Conservation (phyloP, 2,888 invertebrate genomes). For the Eurois occulta region DNA sequence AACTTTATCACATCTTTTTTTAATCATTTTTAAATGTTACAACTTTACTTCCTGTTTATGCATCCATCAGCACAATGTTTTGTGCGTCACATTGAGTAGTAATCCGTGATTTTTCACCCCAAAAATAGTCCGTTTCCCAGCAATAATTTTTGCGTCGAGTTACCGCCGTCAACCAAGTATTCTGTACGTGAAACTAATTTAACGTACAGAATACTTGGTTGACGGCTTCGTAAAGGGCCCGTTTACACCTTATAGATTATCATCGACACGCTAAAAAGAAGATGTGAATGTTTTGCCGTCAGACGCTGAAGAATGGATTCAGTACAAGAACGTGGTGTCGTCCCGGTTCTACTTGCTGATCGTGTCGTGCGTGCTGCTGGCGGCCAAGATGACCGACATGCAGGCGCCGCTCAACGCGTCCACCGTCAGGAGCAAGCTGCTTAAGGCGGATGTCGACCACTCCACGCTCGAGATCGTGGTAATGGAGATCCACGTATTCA, state of each 20-base stretch:
- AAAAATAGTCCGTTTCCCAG: not conserved
- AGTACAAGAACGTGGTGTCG: conserved; percentile 57
- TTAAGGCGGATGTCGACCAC: conserved; percentile 58
- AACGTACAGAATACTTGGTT: not conserved
- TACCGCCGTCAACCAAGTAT: no score
- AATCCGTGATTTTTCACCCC: not conserved
- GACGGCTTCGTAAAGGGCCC: not conserved
- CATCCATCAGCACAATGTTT: no score
- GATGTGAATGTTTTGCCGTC: not conserved
- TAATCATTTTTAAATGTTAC: no score
- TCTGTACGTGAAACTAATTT: no score
- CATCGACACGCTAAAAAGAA: not conserved
- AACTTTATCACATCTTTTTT: no score
- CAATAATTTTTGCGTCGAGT: not conserved
- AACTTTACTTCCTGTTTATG: no score
- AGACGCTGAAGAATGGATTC: conserved; percentile 65
- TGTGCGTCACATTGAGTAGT: no score
- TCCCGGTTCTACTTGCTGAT: conserved; percentile 68
- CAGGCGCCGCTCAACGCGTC: conserved; percentile 60
- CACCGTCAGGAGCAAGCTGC: conserved; percentile 64
- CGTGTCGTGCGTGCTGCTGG: conserved; percentile 75
- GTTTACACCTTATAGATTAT: not conserved
- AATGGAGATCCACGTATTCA: conserved; percentile 74
- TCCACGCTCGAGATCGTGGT: conserved; percentile 69
- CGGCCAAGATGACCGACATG: conserved; percentile 75